Evolutionary conservation across 2,113 vertebrate species (phyloP).

Genomic region (Heteronetta atricapilla): DNA sequence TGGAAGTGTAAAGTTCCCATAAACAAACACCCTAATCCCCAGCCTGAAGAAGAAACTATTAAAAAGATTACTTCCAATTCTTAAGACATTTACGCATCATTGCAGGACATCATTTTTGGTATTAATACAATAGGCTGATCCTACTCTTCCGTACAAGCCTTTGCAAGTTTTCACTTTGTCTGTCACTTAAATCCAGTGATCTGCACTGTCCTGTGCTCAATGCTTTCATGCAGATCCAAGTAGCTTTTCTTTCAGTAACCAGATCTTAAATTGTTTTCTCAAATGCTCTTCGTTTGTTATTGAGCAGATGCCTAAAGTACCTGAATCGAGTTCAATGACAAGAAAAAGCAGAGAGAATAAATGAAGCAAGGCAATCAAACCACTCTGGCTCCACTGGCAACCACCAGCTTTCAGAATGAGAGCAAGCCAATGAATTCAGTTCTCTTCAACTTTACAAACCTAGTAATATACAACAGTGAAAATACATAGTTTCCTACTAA

Average conservation of each 20-base stretch:
- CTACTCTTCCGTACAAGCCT: background rate
- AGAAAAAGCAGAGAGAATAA: conserved; percentile 17
- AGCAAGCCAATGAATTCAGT: background rate
- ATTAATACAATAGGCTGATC: background rate
- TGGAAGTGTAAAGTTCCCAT: background rate
- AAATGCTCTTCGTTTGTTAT: conserved; percentile 17
- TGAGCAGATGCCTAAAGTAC: conserved; percentile 29
- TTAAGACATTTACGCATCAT: background rate
- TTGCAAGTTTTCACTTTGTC: background rate
- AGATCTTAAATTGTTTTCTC: conserved; percentile 26
- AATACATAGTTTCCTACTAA: background rate
- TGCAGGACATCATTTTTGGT: background rate
- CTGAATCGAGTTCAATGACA: background rate
- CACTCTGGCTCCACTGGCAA: background rate
- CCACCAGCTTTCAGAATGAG: background rate
- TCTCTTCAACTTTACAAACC: background rate
- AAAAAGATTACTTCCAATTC: background rate
- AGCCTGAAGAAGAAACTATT: background rate
- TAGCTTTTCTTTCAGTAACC: conserved; percentile 8
- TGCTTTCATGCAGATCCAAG: conserved; percentile 6
- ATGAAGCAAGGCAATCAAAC: conserved; percentile 7
- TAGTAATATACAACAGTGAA: background rate
- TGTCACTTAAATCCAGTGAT: background rate
- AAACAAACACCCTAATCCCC: background rate
- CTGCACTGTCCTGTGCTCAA: conserved; percentile 11